phyloP scores from a whole-genome alignment of 2,113 vertebrate genomes.

The Pogonocichla stellata region DNA sequence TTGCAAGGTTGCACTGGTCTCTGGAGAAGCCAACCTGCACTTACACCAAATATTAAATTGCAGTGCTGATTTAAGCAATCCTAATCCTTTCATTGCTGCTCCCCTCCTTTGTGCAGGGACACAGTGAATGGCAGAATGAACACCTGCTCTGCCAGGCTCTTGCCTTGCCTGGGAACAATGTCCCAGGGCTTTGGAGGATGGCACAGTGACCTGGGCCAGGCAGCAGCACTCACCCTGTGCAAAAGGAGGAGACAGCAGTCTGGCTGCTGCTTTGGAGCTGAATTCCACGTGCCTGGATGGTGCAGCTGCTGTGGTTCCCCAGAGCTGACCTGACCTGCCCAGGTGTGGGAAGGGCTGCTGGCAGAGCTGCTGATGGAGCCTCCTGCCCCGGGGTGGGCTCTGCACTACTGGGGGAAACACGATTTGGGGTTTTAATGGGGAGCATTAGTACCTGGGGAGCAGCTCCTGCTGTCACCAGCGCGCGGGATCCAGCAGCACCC shows the following conservation, averaged over 20 bases:
- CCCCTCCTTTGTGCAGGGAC: neutral
- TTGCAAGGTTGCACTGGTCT: neutral
- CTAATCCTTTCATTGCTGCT: neutral
- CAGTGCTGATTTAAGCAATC: neutral
- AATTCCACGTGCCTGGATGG: neutral
- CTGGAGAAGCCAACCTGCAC: neutral
- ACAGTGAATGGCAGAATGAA: neutral
- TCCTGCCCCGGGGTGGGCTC: accelerated
- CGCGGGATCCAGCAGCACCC: neutral
- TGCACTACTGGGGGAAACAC: neutral
- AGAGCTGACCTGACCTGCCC: neutral
- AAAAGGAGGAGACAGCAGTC: neutral
- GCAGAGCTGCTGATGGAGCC: neutral
- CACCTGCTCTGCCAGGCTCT: neutral
- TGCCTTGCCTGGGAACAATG: neutral
- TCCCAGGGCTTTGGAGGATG: neutral
- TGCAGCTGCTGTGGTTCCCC: neutral
- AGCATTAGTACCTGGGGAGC: neutral
- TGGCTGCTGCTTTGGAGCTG: neutral
- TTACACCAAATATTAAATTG: neutral
- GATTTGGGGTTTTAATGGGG: neutral
- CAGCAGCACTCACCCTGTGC: neutral
- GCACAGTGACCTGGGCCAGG: neutral
- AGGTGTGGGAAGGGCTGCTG: neutral
- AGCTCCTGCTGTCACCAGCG: neutral